Evolutionary conservation across 2,797 vertebrate species (phyloP), one percentile per base, ranked within the genome.

Genomic region (Galaxias olidus): DNA sequence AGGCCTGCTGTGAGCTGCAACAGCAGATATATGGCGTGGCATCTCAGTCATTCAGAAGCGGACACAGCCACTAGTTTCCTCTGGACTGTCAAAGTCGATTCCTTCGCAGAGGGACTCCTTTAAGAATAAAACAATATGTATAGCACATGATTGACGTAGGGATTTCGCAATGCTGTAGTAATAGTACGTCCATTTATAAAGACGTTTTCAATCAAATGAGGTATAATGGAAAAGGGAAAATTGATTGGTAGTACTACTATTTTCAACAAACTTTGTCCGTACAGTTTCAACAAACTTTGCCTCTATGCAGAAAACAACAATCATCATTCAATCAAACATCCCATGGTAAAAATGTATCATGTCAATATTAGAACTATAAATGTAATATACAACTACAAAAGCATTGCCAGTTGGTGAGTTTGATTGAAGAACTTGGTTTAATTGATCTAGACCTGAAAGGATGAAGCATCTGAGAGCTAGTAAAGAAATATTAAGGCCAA

Each of bases 51-150:
- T 51, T 93, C 88, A 93, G 86, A 91, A 90, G 81, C 86, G 83
- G 87, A 91, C 87, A 88, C 80, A 83, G 86, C 82, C 87, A 87
- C 71, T 73, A 78, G 74, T 68, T 82, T 92, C 90, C 76, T 91
- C 89, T 13, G 87, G 59, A 84, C 73, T 84, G 80, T 92, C 91
- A 87, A 68, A 87, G 88, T 85, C 84, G 81, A 83, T 81, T 88
- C 90, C 90, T 87, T 92, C 92, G 46, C 86, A 90, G 83, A 93
- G 81, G 80, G 81, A 87, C 45, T 91, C 92, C 92, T 93, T 73
- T 0, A 75, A 75, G 61, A 77, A 67, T 66, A 56, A 65, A 54
- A 10, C 54, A 14, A 66, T 41, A 73, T 63, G 75, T 5, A 59
- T 57, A 48, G 66, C 20, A 60, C 59, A 68, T 19, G 18, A 50